phyloP scores from a whole-genome alignment of 2,888 invertebrate species.

The Asteroscopus sphinx region DNA sequence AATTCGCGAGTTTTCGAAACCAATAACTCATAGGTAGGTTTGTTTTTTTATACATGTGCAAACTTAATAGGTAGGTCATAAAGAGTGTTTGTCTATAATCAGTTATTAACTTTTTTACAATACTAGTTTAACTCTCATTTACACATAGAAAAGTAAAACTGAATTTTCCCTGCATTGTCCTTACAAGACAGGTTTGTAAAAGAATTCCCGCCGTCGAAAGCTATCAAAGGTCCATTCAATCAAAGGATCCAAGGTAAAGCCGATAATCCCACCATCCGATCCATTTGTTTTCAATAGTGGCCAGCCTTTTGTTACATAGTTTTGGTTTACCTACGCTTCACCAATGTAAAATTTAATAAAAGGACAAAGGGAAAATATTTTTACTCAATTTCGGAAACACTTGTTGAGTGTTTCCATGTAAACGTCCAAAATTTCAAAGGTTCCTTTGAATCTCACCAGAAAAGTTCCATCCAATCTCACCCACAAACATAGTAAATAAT shows the following conservation, averaged over 20 bases:
- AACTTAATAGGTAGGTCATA: too few relatives aligned
- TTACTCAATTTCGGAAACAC: neutral
- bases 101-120: too few relatives aligned
- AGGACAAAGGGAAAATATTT: neutral
- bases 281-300: conserved; percentile 63
- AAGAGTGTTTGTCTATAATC: too few relatives aligned
- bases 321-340: conserved; percentile 21
- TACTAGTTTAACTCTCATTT: too few relatives aligned
- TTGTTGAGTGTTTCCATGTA: too few relatives aligned
- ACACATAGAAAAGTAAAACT: neutral
- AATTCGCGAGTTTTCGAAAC: neutral
- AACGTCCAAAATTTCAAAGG: too few relatives aligned
- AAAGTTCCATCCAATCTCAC: too few relatives aligned
- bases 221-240: conserved; percentile 57
- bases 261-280: conserved; percentile 60
- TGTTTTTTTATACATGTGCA: too few relatives aligned
- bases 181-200: conserved; percentile 27
- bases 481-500: too few relatives aligned
- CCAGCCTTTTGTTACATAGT: conserved; percentile 51
- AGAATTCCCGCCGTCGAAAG: conserved; percentile 38
- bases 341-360: neutral
- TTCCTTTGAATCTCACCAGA: too few relatives aligned
- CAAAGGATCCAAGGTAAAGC: conserved; percentile 54
- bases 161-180: conserved; percentile 41
- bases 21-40: neutral